phyloP scores from a whole-genome alignment of 2,113 vertebrate species.

The Vulpes lagopus region DNA sequence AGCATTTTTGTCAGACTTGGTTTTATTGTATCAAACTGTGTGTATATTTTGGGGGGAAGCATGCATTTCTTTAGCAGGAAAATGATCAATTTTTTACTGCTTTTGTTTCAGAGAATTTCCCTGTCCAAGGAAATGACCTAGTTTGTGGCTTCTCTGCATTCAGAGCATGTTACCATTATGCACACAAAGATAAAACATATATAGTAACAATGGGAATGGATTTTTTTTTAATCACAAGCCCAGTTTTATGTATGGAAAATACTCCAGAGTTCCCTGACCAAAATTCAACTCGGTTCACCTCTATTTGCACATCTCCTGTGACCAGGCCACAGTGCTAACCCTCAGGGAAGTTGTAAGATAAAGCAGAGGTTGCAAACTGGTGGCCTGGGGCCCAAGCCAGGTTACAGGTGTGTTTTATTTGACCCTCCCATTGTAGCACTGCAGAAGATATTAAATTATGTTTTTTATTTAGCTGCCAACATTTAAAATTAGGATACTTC shows the following conservation, averaged over 20 bases:
- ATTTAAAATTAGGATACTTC: background rate
- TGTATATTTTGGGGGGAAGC: background rate
- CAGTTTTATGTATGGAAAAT: background rate
- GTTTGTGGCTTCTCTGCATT: constrained; percentile 56
- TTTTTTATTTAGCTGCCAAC: constrained; percentile 1
- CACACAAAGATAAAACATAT: constrained; percentile 54
- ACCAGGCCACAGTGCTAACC: background rate
- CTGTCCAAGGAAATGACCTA: constrained; percentile 75
- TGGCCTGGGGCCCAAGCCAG: background rate
- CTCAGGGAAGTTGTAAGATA: background rate
- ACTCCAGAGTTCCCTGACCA: background rate
- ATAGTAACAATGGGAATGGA: constrained; percentile 63
- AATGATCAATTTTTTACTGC: constrained; percentile 67
- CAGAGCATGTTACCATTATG: constrained; percentile 49
- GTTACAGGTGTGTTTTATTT: accelerated
- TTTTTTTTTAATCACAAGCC: background rate
- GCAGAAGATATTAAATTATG: background rate
- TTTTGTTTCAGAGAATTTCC: constrained; percentile 73
- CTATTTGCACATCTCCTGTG: background rate
- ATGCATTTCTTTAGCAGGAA: constrained; percentile 21
- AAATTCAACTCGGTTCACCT: background rate
- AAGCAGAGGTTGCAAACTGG: background rate
- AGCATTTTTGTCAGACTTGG: constrained; percentile 32
- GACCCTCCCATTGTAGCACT: accelerated
- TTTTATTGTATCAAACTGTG: background rate